phyloP scores from a whole-genome alignment of 37 sponge, comb jelly and placozoan genomes.

The Beroe ovata region DNA sequence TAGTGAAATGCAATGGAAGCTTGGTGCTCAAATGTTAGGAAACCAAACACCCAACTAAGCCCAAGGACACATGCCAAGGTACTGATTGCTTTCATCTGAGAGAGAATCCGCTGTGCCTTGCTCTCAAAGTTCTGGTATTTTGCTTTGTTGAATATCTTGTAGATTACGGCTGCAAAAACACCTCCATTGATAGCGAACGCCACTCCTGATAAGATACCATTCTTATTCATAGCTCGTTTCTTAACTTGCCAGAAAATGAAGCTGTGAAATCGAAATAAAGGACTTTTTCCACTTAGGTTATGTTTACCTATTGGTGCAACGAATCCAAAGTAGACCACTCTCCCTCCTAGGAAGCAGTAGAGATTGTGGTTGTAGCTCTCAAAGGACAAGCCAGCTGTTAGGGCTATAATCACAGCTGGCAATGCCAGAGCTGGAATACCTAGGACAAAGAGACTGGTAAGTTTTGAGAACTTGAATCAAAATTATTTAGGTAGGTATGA shows the following conservation, averaged over 20 bases:
- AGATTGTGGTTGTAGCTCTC: slow-evolving; percentile 1
- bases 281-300: no score
- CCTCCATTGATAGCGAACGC: not conserved
- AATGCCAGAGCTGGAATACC: not conserved
- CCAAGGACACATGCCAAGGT: slow-evolving; percentile 37
- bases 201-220: no score
- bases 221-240: no score
- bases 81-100: slow-evolving; percentile 19
- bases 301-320: slow-evolving; percentile 17
- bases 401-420: slow-evolving; percentile 20
- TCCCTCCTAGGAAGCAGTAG: not conserved
- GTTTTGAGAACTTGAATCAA: no score
- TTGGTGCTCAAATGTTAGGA: slow-evolving; percentile 4
- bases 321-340: slow-evolving; percentile 8
- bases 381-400: slow-evolving; percentile 1
- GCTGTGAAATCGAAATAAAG: no score
- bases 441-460: no score
- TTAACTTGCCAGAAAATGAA: no score
- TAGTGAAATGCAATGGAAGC: slow-evolving; percentile 18
- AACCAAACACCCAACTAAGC: slow-evolving; percentile 34
- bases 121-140: slow-evolving; percentile 37
- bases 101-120: not conserved
- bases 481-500: no score
- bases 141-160: slow-evolving; percentile 32
- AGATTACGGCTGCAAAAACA: not conserved